Base-by-base conservation (phyloP, 2,888 invertebrate genomes). In the Hydriomena furcata region DNA sequence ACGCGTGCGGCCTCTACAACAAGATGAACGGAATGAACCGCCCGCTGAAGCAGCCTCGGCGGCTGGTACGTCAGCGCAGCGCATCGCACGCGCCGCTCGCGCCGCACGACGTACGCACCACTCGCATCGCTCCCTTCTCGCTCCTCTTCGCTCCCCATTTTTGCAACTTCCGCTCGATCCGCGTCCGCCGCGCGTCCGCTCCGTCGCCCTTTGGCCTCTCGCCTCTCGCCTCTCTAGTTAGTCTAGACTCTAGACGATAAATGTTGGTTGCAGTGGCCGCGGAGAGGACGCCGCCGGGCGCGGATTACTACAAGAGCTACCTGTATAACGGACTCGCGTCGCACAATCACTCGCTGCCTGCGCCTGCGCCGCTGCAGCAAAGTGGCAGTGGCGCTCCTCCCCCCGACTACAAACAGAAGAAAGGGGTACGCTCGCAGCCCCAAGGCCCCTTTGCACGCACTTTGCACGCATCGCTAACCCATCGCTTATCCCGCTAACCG, bases 11-110 rank as follows among this genome's bases (percentile, higher is more conserved):
- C 73, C 96, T 99, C 76, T 99, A 99, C 93, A 97, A 97, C 92
- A 98, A 98, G 92, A 98, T 99, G 97, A 99, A 99, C 91, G 98
- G 98, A 81, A 96, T 97, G 94, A 98, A 98, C 92, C 93, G 99
- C 71, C 99, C 99, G 64, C 93, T 99, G 73, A 98, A 98, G 86
- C 98, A 99, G 92, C 98, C 99, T 65, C 98, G 98, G 82, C 97
- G 98, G 93, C 94, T 98, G 94, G 98, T 98, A 93, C 96, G 97
- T 93, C 80, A 83, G 84, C 88, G 90, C 69, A 83, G 79, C 81
- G 84, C 84, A 73, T 77, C 82, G 76, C 81, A 69, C 78, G 79
- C 83, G 74, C 73, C 65, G 64, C 71, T 79, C 76, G 75, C 83
- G 73, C 79, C 79, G 52, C 71, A 72, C 76, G 79, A 81, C 77